Evolutionary conservation across 2,888 invertebrate species (phyloP).

Genomic region (Dasysyrphus tricinctus): DNA sequence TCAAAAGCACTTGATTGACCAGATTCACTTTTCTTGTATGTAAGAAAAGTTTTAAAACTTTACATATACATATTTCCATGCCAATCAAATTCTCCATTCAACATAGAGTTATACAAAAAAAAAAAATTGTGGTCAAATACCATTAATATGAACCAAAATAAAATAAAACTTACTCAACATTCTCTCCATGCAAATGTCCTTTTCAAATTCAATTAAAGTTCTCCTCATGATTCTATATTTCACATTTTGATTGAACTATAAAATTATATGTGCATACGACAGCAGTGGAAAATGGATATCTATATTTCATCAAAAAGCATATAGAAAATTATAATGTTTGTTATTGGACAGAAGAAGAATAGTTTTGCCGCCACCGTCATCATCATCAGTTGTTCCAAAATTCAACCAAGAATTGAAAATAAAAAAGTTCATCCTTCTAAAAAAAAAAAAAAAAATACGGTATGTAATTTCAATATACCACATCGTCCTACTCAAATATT

Average conservation of each 20-base stretch:
- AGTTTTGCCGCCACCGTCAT: neutral
- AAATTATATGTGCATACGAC: conserved; percentile 11
- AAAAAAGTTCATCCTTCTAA: conserved; percentile 38
- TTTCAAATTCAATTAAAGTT: conserved; percentile 58
- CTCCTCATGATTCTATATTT: conserved; percentile 12
- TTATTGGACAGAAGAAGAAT: conserved; percentile 30
- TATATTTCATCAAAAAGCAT: conserved; percentile 7
- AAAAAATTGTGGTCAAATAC: neutral
- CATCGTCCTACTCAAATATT: conserved; percentile 43
- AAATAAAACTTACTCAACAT: conserved; percentile 7
- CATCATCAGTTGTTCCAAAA: conserved; percentile 27
- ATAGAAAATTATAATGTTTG: conserved; percentile 37
- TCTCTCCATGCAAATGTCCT: conserved; percentile 4
- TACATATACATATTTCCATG: neutral
- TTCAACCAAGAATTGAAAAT: conserved; percentile 48
- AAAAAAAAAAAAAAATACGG: conserved; percentile 1
- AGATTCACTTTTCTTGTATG: neutral
- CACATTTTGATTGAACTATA: conserved; percentile 19
- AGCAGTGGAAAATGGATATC: conserved; percentile 8
- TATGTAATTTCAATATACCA: neutral
- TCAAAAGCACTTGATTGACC: neutral
- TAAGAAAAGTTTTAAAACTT: conserved; percentile 6
- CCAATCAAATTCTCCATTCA: conserved; percentile 13
- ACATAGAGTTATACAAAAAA: neutral
- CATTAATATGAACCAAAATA: conserved; percentile 1